Conservation (phyloP, 2,113 vertebrate species). For the Podiceps cristatus region DNA sequence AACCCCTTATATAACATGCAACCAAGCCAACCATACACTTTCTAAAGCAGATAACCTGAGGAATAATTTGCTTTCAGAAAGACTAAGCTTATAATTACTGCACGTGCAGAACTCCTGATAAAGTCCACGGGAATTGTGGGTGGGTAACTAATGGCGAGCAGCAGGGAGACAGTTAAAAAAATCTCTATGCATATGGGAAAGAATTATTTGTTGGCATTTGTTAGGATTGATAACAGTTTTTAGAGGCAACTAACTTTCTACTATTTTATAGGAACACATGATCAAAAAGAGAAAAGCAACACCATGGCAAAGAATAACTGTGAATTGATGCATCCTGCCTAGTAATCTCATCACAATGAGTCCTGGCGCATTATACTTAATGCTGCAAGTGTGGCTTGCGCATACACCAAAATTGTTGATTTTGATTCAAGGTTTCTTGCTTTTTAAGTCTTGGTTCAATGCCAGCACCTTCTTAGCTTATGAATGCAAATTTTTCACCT, state of each 20-base stretch:
- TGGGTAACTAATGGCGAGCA: conserved; percentile 17
- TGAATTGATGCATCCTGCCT: neutral
- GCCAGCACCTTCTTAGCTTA: neutral
- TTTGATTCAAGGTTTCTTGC: neutral
- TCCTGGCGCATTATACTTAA: neutral
- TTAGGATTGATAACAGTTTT: neutral
- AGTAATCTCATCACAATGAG: neutral
- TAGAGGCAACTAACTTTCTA: neutral
- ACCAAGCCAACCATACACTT: neutral
- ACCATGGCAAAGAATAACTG: neutral
- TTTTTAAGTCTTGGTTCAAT: neutral
- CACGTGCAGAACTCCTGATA: conserved; percentile 1
- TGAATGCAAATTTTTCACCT: neutral
- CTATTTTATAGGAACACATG: conserved; percentile 9
- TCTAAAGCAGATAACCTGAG: conserved; percentile 38
- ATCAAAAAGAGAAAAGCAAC: neutral
- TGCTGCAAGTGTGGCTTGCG: neutral
- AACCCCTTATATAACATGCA: conserved; percentile 16
- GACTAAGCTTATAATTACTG: neutral
- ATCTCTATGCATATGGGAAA: neutral
- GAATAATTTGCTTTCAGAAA: conserved; percentile 33
- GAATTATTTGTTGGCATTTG: neutral
- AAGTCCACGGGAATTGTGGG: neutral
- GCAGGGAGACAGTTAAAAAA: neutral
- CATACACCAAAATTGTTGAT: neutral